Conservation (phyloP, 1,140 invertebrate genomes). For the Monochamus saltuarius region DNA sequence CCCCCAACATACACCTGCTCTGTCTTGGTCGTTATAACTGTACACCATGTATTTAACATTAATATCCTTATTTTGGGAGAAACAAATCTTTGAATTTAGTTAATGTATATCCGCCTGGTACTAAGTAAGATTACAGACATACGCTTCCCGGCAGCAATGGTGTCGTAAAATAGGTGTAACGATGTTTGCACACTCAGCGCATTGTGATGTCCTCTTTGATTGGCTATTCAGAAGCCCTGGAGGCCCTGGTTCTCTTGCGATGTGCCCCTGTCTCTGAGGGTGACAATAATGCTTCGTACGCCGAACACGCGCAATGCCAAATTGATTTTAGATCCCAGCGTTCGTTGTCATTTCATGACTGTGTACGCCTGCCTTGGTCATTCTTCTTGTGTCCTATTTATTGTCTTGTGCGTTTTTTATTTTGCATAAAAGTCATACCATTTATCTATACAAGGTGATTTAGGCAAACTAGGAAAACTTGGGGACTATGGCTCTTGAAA, state of each 20-base stretch:
- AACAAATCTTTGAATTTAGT: no score
- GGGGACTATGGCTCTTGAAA: no score
- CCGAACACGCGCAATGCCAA: slow-evolving; percentile 5
- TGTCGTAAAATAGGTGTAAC: not conserved
- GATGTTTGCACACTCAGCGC: slow-evolving; percentile 15
- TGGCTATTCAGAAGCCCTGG: slow-evolving; percentile 4
- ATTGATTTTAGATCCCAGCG: slow-evolving; percentile 5
- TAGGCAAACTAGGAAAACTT: not conserved
- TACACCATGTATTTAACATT: no score
- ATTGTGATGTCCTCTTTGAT: slow-evolving; percentile 12
- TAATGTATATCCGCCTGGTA: no score
- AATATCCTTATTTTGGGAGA: no score
- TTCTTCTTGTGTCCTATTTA: no score
- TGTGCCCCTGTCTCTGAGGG: not conserved
- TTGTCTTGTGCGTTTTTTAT: not conserved
- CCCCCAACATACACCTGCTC: no score
- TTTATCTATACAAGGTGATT: not conserved
- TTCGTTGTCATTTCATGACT: not conserved
- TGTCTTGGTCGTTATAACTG: no score
- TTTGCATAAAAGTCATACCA: not conserved
- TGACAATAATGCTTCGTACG: slow-evolving; percentile 10
- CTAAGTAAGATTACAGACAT: no score
- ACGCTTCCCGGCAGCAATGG: not conserved
- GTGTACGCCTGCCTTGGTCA: no score
- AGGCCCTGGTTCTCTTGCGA: not conserved